A percentile compares a stretch with the other conserved stretches of the same genome.
These are phyloP conservation scores for Coregonus suidteri DNA, from an alignment of 2,797 vertebrate genomes.

Conservation along the genomic window DNA sequence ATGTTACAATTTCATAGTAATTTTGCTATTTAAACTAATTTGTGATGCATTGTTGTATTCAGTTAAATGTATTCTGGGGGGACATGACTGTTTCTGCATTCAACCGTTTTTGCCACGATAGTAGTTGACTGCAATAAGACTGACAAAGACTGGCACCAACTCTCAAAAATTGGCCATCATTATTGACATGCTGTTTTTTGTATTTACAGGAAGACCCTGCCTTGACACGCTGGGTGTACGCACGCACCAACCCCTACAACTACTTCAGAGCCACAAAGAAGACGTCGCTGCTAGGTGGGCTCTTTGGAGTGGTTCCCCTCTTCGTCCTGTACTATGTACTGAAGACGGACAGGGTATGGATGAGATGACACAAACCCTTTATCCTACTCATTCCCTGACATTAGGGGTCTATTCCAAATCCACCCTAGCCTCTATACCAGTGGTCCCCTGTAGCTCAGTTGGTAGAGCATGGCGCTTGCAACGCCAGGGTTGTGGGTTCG, in stretches of 20 bases:
- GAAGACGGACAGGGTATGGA: slow-evolving; percentile 83
- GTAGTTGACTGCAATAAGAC: background rate
- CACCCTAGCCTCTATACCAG: no score
- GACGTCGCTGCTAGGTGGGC: slow-evolving; percentile 79
- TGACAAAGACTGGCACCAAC: slow-evolving; percentile 31
- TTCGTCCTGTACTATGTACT: slow-evolving; percentile 73
- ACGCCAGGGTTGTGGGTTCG: no score
- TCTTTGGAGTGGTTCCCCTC: slow-evolving; percentile 77
- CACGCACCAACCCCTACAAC: slow-evolving; percentile 78
- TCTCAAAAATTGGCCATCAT: background rate
- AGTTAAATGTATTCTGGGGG: no score
- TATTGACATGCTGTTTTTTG: slow-evolving; percentile 3
- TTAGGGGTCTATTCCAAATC: no score
- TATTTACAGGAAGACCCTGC: slow-evolving; percentile 86
- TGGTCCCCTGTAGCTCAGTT: no score
- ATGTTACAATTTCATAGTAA: no score
- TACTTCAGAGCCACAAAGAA: slow-evolving; percentile 80
- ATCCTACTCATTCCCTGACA: no score
- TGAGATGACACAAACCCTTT: background rate
- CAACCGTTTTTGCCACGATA: background rate
- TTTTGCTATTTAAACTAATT: no score
- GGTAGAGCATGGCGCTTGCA: no score
- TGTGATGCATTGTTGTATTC: no score
- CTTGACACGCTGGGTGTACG: slow-evolving; percentile 81
- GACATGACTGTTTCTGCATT: slow-evolving; percentile 14